Percentiles rank a stretch among this genome's conserved stretches.
These are phyloP conservation scores for Dascillus cervinus DNA, from an alignment of 2,888 invertebrate genomes.

Conservation along the genomic window DNA sequence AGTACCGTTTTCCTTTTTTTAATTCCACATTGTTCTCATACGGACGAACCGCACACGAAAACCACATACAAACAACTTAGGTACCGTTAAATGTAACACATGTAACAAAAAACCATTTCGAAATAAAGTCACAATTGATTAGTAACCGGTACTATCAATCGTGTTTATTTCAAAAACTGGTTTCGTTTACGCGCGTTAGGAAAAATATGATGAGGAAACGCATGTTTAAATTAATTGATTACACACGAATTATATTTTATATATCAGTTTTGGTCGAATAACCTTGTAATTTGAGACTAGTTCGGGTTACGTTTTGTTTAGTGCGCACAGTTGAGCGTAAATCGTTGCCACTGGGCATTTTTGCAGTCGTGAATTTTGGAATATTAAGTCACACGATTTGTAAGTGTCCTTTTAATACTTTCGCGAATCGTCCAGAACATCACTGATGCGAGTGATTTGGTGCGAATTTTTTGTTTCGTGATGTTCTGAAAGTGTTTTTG, in stretches of 20 bases:
- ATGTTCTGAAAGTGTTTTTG: no score
- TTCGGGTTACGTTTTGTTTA: constrained; percentile 31
- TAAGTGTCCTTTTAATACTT: no score
- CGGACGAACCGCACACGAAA: constrained; percentile 32
- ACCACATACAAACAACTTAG: constrained; percentile 38
- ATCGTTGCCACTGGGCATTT: constrained; percentile 10
- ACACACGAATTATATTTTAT: constrained; percentile 19
- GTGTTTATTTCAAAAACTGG: constrained; percentile 8
- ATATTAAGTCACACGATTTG: constrained; percentile 18
- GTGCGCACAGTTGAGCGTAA: constrained; percentile 19
- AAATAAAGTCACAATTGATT: no score
- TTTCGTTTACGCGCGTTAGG: no score
- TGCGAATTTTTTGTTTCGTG: no score
- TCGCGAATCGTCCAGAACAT: no score
- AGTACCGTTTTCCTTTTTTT: constrained; percentile 16
- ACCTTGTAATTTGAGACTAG: constrained; percentile 34
- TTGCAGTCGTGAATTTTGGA: constrained; percentile 18
- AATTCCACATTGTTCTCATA: no score
- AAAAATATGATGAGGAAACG: no score
- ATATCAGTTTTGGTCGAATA: constrained; percentile 33
- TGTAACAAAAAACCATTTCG: no score
- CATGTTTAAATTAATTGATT: constrained; percentile 16
- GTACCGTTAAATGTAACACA: no score
- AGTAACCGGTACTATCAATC: no score
- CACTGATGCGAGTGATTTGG: no score